Conservation (phyloP, 2,888 invertebrate species). For the Falcaria lacertinaria region DNA sequence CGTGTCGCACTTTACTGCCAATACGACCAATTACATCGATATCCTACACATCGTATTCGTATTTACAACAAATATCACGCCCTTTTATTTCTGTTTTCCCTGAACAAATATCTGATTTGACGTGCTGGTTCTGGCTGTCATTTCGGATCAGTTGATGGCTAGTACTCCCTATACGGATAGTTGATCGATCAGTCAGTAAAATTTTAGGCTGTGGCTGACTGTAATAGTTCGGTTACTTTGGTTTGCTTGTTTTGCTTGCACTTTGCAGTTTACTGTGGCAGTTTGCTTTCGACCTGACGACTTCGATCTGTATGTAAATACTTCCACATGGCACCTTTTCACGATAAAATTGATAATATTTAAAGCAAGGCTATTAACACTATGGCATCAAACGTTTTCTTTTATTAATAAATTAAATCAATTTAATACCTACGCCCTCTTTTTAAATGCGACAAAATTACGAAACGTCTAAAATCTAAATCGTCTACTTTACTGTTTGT, state of each 20-base stretch:
- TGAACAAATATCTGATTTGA: constrained; percentile 21
- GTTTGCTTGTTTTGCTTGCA: not conserved
- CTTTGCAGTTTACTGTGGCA: too few species aligned
- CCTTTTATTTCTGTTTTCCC: constrained; percentile 24
- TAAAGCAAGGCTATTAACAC: constrained; percentile 7
- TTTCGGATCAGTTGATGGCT: not conserved
- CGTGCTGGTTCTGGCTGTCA: constrained; percentile 2
- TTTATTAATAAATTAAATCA: constrained; percentile 2
- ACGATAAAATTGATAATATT: not conserved
- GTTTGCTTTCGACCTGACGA: not conserved
- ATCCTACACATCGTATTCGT: constrained; percentile 18
- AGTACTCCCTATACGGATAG: too few species aligned
- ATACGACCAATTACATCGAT: constrained; percentile 8
- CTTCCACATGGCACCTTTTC: not conserved
- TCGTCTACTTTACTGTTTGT: too few species aligned
- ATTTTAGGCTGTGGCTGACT: too few species aligned
- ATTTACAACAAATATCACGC: constrained; percentile 30
- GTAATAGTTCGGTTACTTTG: not conserved
- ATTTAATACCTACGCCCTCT: constrained; percentile 22
- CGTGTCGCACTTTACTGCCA: not conserved
- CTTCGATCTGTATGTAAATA: not conserved
- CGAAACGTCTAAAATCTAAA: constrained; percentile 13
- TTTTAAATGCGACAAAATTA: constrained; percentile 22
- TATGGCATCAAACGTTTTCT: constrained; percentile 3
- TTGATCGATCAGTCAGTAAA: too few species aligned